Percentiles rank a stretch among this genome's conserved stretches.
These are phyloP conservation scores for Noctuana brunneofusca DNA, from an alignment of 2,888 invertebrate genomes.

Conservation along the genomic window DNA sequence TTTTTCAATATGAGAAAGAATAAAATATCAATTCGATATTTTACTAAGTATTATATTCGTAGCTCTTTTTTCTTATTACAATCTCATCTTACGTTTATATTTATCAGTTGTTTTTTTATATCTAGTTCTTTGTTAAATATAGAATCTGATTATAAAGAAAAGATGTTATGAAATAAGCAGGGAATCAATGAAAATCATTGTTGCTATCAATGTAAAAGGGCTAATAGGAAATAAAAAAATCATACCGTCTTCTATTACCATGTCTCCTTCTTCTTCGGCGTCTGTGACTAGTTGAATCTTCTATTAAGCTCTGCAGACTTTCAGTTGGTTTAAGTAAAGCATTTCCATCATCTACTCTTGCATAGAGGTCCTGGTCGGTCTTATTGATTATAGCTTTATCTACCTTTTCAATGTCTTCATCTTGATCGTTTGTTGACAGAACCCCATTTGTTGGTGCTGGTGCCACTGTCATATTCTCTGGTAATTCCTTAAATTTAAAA, in stretches of 20 bases:
- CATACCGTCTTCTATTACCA: constrained; percentile 72
- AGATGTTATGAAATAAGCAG: no score
- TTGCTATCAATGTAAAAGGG: neutral
- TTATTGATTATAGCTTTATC: constrained; percentile 55
- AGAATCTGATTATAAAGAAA: no score
- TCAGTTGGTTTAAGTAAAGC: constrained; percentile 69
- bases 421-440: constrained; percentile 64
- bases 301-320: constrained; percentile 66
- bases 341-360: constrained; percentile 55
- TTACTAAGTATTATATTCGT: no score
- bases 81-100: neutral
- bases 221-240: constrained; percentile 30
- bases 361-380: constrained; percentile 52
- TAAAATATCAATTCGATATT: neutral
- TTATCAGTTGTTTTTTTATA: no score
- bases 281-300: constrained; percentile 53
- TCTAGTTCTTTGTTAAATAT: no score
- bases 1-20: constrained; percentile 3
- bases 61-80: no score
- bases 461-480: constrained; percentile 73
- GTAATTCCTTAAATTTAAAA: constrained; percentile 69
- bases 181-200: neutral
- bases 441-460: constrained; percentile 77
- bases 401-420: constrained; percentile 52
- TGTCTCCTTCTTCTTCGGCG: constrained; percentile 67